Evolutionary conservation across 2,113 vertebrate species (phyloP).

Genomic region (Circaetus cinerascens): DNA sequence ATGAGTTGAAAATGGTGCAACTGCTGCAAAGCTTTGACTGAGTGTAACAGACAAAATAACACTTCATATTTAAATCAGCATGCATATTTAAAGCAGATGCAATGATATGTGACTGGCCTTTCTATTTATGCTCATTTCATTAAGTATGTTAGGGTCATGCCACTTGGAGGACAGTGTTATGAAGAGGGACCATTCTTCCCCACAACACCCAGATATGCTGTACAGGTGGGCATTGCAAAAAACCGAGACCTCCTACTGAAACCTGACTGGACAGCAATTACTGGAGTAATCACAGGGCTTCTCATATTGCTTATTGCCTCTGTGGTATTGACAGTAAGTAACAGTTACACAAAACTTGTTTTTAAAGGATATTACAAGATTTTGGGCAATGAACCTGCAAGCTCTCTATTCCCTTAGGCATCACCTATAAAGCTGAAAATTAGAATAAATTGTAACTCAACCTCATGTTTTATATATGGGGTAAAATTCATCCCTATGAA

Average conservation of each 20-base stretch:
- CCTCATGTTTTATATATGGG: background rate
- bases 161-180: conserved; percentile 80
- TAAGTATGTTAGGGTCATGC: conserved; percentile 84
- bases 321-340: conserved; percentile 77
- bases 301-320: conserved; percentile 73
- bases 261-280: conserved; percentile 78
- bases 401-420: background rate
- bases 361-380: background rate
- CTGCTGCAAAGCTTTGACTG: background rate
- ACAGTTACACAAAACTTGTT: rapidly evolving
- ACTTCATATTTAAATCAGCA: background rate
- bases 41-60: background rate
- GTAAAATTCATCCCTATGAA: background rate
- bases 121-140: background rate
- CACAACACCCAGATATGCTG: conserved; percentile 72
- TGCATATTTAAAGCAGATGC: background rate
- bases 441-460: background rate
- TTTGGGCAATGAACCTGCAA: rapidly evolving
- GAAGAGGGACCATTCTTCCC: conserved; percentile 82
- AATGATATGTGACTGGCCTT: background rate
- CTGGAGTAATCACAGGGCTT: conserved; percentile 71
- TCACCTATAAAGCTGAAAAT: background rate
- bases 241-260: conserved; percentile 67
- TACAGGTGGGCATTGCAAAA: conserved; percentile 80
- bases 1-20: background rate